These are phyloP conservation scores for Brachionus angularis DNA, from an alignment of 1,140 invertebrate genomes.

Conservation along the genomic window DNA sequence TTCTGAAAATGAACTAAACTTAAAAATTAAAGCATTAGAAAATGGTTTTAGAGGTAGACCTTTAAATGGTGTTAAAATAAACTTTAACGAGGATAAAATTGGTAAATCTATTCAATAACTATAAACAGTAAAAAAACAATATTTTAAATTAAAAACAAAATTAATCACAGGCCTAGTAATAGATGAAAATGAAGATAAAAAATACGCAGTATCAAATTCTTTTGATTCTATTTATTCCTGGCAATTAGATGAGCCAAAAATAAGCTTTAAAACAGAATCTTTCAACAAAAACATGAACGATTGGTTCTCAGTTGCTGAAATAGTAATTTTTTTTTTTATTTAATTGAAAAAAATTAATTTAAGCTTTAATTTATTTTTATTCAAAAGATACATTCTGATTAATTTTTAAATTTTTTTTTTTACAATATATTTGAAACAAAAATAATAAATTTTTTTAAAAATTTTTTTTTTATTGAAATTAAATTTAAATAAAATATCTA, in stretches of 20 bases:
- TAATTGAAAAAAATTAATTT: neutral
- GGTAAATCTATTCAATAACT: neutral
- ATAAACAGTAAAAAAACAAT: neutral
- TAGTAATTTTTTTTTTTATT: constrained; percentile 11
- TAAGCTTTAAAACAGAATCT: neutral
- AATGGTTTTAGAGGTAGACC: constrained; percentile 34
- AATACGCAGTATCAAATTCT: neutral
- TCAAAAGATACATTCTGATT: constrained; percentile 16
- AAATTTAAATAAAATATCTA: too few species aligned
- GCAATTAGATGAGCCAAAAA: constrained; percentile 27
- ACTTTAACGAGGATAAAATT: neutral
- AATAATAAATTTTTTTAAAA: too few species aligned
- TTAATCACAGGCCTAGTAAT: constrained; percentile 21
- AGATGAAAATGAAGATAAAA: constrained; percentile 13
- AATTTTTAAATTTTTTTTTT: neutral
- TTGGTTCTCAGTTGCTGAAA: constrained; percentile 14
- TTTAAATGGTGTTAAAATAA: constrained; percentile 8
- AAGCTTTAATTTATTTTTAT: neutral
- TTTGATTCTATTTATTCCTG: constrained; percentile 9
- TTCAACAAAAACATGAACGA: constrained; percentile 21
- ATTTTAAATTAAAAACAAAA: neutral
- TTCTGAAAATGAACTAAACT: neutral
- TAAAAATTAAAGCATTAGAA: neutral
- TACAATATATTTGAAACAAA: neutral
- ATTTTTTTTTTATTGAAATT: too few species aligned